Percentiles rank a stretch among this genome's conserved stretches.
phyloP scores from a whole-genome alignment of 2,113 vertebrate species.

The Ariopsis seemanni region DNA sequence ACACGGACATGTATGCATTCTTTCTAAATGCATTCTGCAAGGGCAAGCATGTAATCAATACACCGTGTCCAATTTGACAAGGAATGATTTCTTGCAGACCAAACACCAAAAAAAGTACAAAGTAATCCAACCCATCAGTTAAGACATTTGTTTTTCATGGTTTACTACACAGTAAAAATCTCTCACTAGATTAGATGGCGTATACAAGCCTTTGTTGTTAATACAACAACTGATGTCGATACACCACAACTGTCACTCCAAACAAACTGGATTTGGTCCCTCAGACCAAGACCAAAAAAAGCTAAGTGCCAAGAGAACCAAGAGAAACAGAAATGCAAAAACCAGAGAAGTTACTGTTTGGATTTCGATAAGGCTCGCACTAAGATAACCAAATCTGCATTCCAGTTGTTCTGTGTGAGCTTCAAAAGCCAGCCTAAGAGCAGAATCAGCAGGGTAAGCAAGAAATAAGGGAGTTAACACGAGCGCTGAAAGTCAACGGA shows the following conservation, averaged over 20 bases:
- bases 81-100: no score
- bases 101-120: no score
- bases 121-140: no score
- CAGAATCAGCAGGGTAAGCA: neutral
- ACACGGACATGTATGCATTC: neutral
- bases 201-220: neutral
- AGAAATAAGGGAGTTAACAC: neutral
- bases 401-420: neutral
- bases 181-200: no score
- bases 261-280: no score
- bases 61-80: no score
- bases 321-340: neutral
- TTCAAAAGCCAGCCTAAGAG: neutral
- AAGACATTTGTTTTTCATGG: no score
- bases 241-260: no score
- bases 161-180: no score
- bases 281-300: neutral
- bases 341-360: neutral
- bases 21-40: neutral
- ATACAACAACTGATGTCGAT: neutral
- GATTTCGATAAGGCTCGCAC: slow-evolving; percentile 19
- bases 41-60: neutral
- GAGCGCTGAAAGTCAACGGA: neutral
- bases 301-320: neutral
- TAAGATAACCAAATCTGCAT: slow-evolving; percentile 6